Base-by-base conservation (phyloP, 2,113 vertebrate species). In the Phrynosoma platyrhinos region DNA sequence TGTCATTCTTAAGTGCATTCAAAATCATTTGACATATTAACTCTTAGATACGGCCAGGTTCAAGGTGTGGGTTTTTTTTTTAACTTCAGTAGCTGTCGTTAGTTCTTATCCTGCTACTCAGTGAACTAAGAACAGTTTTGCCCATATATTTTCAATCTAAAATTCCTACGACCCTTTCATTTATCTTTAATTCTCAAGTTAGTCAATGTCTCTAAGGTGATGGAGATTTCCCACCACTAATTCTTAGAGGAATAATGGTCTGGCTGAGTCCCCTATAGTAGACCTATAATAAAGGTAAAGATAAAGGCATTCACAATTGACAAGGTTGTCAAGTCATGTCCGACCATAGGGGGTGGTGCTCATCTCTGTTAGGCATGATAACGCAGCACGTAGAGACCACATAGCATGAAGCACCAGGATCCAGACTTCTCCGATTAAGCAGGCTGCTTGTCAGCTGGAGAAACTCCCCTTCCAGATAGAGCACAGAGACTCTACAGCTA, bases 11-110 rank as follows among this genome's bases (percentile, higher is more conserved):
- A 82, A 87, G 71, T 91, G 75, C 2, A 42, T 85, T 89, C 89
- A 75, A 79, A 81, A 32, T 89, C 84, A 62, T 90, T 90, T 94
- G 91, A 92, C 66, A 23, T 82, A 89, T 84, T 85, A 89, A 88
- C 83, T 89, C 92, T 92, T 87, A 88, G 13, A 82, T 71, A 71
- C 27, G 7, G 68, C n/a, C 10, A 71, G 0, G 9, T 71, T 62
- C 58, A 30, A 10, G 5, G 7, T 47, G 5, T 47, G 47, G 47
- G 2, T n/a, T n/a, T 30, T 71, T 71, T 62, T 58, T 62, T 62
- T 76, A 25, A 0, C 0, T 27, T 32, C 53, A 78, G 75, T 81
- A 12, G 84, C 91, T 79, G n/a, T 79, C 72, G 84, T 30, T 47
- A 13, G 40, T 13, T 83, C n/a, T 83, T 32, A 62, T 84, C 85